These are phyloP conservation scores for Lycodopsis pacificus DNA, from an alignment of 2,797 vertebrate genomes.

Conservation along the genomic window DNA sequence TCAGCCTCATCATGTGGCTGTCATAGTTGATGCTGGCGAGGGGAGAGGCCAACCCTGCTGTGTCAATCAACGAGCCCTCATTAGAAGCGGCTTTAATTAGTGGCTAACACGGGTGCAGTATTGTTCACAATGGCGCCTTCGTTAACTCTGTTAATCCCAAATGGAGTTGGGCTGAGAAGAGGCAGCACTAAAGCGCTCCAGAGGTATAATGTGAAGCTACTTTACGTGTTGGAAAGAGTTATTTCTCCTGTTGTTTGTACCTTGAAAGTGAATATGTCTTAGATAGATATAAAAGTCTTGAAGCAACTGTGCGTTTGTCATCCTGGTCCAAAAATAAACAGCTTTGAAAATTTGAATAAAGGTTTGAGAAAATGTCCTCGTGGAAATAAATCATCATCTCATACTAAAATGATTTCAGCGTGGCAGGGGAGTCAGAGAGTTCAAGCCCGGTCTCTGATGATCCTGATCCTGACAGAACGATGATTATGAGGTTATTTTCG, in stretches of 20 bases:
- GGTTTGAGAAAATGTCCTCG: slow-evolving; percentile 16
- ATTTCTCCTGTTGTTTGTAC: slow-evolving; percentile 7
- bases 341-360: slow-evolving; percentile 12
- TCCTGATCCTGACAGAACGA: slow-evolving; percentile 82
- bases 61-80: slow-evolving; percentile 87
- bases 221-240: slow-evolving; percentile 29
- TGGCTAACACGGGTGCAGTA: slow-evolving; percentile 71
- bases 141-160: slow-evolving; percentile 82
- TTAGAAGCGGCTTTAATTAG: slow-evolving; percentile 87
- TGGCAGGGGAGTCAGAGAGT: slow-evolving; percentile 54
- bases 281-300: slow-evolving; percentile 19
- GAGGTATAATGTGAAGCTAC: slow-evolving; percentile 37
- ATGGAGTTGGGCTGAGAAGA: slow-evolving; percentile 67
- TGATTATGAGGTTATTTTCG: slow-evolving; percentile 88
- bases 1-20: slow-evolving; percentile 86
- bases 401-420: slow-evolving; percentile 35
- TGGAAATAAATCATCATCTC: slow-evolving; percentile 38
- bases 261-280: slow-evolving; percentile 14
- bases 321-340: slow-evolving; percentile 17
- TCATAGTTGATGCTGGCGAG: slow-evolving; percentile 83
- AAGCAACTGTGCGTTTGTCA: slow-evolving; percentile 9
- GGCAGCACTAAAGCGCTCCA: slow-evolving; percentile 31
- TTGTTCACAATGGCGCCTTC: slow-evolving; percentile 74
- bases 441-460: slow-evolving; percentile 64
- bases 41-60: slow-evolving; percentile 84